These are phyloP conservation scores for Artibeus jamaicensis DNA, from an alignment of 2,797 vertebrate species.

Conservation along the genomic window DNA sequence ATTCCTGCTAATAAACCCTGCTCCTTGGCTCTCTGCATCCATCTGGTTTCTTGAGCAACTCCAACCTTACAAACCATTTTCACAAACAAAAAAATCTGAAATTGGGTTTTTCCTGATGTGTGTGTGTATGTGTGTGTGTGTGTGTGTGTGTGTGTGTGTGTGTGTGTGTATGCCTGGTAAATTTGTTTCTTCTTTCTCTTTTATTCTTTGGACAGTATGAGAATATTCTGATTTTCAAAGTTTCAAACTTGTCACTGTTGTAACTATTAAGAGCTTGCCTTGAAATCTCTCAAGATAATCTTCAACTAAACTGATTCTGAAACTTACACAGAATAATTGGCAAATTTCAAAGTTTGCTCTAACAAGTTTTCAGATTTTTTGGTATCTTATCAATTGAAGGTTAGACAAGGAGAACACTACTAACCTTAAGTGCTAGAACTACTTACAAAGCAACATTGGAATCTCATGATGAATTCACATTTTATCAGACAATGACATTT, in stretches of 20 bases:
- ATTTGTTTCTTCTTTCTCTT: background rate
- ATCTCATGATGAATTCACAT: background rate
- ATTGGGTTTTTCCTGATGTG: background rate
- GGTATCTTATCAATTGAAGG: background rate
- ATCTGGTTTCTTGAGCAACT: too few relatives aligned
- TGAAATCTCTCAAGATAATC: background rate
- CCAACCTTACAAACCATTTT: background rate
- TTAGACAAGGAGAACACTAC: background rate
- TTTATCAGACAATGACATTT: background rate
- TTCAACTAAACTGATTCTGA: background rate
- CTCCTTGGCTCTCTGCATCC: too few relatives aligned
- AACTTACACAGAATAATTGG: background rate
- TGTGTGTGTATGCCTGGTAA: too few relatives aligned
- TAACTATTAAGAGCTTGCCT: background rate
- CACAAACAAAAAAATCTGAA: background rate
- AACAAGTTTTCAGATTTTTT: background rate
- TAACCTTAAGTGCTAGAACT: background rate
- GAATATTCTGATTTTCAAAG: background rate
- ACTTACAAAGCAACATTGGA: background rate
- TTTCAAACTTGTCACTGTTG: background rate
- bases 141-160: too few relatives aligned
- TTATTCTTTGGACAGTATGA: background rate
- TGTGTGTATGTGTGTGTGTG: too few relatives aligned
- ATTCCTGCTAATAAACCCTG: too few relatives aligned
- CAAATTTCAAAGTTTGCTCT: background rate